phyloP scores from a whole-genome alignment of 2,888 invertebrate species.

The Parnassius mnemosyne region DNA sequence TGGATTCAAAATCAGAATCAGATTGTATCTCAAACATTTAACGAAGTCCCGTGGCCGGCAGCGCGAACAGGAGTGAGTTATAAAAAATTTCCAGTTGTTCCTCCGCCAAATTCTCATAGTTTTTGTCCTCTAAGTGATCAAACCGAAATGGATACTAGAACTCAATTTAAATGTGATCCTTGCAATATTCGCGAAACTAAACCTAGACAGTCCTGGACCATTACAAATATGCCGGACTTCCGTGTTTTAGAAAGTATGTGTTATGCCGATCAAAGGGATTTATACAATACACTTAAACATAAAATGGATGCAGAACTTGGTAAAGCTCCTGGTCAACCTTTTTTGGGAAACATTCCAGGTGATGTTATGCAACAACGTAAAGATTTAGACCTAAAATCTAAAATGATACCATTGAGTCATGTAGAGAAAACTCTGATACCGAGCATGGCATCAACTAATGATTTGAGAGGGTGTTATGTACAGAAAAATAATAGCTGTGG shows the following conservation, averaged over 20 bases:
- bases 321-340: conserved; percentile 65
- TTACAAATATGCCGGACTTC: conserved; percentile 70
- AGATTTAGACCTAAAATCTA: conserved; percentile 72
- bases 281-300: conserved; percentile 69
- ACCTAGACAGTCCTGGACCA: conserved; percentile 75
- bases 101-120: conserved; percentile 62
- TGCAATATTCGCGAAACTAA: conserved; percentile 67
- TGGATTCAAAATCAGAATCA: conserved; percentile 68
- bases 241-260: conserved; percentile 67
- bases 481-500: conserved; percentile 76
- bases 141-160: conserved; percentile 60
- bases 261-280: conserved; percentile 67
- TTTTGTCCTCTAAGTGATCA: conserved; percentile 67
- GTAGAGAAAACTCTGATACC: conserved; percentile 73
- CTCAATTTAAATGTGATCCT: conserved; percentile 67
- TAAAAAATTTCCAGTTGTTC: conserved; percentile 67
- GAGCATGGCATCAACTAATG: conserved; percentile 66
- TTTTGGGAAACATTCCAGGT: conserved; percentile 58
- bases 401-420: conserved; percentile 75
- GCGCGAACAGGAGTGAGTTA: conserved; percentile 59
- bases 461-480: conserved; percentile 62
- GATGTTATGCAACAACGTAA: conserved; percentile 69
- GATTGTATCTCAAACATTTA: conserved; percentile 54
- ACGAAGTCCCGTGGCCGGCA: conserved; percentile 67
- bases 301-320: conserved; percentile 74